Evolutionary conservation across 1,140 invertebrate genomes (phyloP).

Genomic region (Aricia agestis): DNA sequence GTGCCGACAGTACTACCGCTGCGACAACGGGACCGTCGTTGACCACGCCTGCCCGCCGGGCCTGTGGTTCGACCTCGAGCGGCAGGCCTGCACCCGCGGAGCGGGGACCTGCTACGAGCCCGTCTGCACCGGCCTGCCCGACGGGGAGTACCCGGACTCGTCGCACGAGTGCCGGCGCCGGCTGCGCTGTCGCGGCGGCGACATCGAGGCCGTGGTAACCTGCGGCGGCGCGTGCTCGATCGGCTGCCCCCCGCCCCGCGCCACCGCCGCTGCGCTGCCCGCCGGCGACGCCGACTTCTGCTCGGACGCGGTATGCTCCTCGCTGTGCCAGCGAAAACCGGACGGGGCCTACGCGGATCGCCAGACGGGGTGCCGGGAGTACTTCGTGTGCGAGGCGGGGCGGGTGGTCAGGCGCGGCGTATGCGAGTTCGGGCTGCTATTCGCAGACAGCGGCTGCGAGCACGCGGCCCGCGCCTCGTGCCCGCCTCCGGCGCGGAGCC

Average conservation of each 20-base stretch:
- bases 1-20: conserved; percentile 72
- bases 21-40: conserved; percentile 69
- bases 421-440: conserved; percentile 70
- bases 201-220: conserved; percentile 45
- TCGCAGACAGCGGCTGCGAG: conserved; percentile 65
- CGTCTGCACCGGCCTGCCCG: conserved; percentile 56
- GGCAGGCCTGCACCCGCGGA: conserved; percentile 62
- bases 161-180: conserved; percentile 59
- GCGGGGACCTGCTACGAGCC: conserved; percentile 65
- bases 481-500: conserved; percentile 59
- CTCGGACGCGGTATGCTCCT: conserved; percentile 61
- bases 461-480: conserved; percentile 52
- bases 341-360: conserved; percentile 79
- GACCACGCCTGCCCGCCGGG: conserved; percentile 62
- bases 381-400: conserved; percentile 75
- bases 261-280: conserved; percentile 50
- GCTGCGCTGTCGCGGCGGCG: conserved; percentile 47
- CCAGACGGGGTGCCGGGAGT: conserved; percentile 76
- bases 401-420: conserved; percentile 65
- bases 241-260: conserved; percentile 51
- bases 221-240: conserved; percentile 43
- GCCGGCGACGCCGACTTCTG: conserved; percentile 64
- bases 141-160: conserved; percentile 61
- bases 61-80: conserved; percentile 76
- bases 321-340: conserved; percentile 59